Conservation (phyloP, 2,113 vertebrate genomes). For the Poeciliopsis prolifica region DNA sequence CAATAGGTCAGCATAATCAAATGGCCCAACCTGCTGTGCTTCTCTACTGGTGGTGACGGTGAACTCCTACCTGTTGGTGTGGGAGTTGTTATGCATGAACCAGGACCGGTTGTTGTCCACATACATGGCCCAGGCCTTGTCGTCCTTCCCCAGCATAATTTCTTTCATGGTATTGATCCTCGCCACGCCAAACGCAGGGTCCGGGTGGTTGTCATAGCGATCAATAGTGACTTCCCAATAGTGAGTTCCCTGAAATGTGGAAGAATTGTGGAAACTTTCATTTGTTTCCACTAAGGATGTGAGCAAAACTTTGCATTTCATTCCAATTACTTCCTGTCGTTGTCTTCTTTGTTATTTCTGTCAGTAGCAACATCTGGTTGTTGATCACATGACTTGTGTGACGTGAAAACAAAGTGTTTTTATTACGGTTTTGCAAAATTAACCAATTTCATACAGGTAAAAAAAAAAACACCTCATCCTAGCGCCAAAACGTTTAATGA, state of each 20-base stretch:
- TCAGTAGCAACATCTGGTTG: too few species aligned
- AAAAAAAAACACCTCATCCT: too few species aligned
- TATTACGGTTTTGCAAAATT: too few species aligned
- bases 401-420: too few species aligned
- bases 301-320: too few species aligned
- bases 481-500: too few species aligned
- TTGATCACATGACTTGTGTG: too few species aligned
- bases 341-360: too few species aligned
- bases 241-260: slow-evolving; percentile 80
- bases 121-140: slow-evolving; percentile 99
- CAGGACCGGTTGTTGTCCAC: slow-evolving; percentile 99
- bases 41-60: not conserved
- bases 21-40: not conserved
- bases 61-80: slow-evolving; percentile 89
- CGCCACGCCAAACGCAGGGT: slow-evolving; percentile 95
- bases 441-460: too few species aligned
- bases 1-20: too few species aligned
- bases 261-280: not conserved
- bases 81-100: slow-evolving; percentile 99
- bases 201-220: slow-evolving; percentile 97
- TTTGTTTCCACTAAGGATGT: not conserved
- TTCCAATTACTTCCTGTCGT: too few species aligned
- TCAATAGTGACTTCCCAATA: slow-evolving; percentile 96
- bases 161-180: slow-evolving; percentile 93
- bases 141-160: slow-evolving; percentile 97